phyloP scores from a whole-genome alignment of 2,888 invertebrate genomes.

The Hydroisotoma schaefferi region DNA sequence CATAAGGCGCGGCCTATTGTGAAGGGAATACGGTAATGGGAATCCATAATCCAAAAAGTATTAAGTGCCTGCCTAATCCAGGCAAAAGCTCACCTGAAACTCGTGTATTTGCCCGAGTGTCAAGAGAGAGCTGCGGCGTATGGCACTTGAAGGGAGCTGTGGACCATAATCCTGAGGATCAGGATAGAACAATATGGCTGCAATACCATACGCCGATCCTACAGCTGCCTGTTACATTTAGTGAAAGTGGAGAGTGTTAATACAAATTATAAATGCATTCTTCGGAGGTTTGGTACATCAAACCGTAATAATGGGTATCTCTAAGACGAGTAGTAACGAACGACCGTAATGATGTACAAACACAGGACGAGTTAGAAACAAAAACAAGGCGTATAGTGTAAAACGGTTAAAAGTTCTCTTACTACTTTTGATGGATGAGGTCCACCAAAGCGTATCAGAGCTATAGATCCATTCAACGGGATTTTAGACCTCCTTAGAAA shows the following conservation, averaged over 20 bases:
- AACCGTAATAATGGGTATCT: not conserved
- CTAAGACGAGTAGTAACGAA: not conserved
- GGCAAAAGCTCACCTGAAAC: conserved; percentile 38
- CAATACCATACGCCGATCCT: conserved; percentile 38
- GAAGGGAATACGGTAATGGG: too few relatives aligned
- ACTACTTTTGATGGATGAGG: conserved; percentile 48
- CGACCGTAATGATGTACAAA: not conserved
- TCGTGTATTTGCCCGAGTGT: conserved; percentile 47
- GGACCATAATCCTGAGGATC: conserved; percentile 47
- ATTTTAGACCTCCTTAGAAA: conserved; percentile 39
- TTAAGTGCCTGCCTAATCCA: too few relatives aligned
- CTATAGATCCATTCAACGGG: conserved; percentile 44
- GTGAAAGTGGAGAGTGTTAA: not conserved
- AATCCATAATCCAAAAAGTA: too few relatives aligned
- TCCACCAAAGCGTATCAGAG: conserved; percentile 45
- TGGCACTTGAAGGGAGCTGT: conserved; percentile 35
- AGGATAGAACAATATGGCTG: conserved; percentile 45
- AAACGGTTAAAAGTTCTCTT: too few relatives aligned
- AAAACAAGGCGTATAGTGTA: too few relatives aligned
- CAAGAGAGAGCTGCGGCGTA: conserved; percentile 42
- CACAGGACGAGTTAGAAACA: too few relatives aligned
- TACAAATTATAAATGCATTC: not conserved
- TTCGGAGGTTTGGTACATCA: not conserved
- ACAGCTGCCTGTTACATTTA: conserved; percentile 25
- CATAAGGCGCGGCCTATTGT: too few relatives aligned